A percentile compares a stretch with the other conserved stretches of the same genome.
Evolutionary conservation across 2,888 invertebrate species (phyloP).

Genomic region (Drosophila cracens): DNA sequence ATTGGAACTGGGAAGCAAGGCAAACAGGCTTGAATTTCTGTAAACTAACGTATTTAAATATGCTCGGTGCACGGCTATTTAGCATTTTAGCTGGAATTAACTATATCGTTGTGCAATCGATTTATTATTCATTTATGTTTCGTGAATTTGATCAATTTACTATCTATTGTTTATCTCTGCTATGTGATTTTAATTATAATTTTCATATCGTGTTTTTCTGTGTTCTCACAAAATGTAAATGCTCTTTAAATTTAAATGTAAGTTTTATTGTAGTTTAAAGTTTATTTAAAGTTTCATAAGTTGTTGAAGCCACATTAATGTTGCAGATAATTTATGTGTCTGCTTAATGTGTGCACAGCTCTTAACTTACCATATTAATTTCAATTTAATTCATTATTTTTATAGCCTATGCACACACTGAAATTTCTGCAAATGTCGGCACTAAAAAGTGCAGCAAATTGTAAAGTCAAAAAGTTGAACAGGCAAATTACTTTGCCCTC

Average conservation of each 20-base stretch:
- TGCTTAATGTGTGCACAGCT: background rate
- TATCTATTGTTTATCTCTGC: background rate
- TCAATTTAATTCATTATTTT: background rate
- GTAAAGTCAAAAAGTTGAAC: constrained; percentile 43
- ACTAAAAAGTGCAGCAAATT: constrained; percentile 24
- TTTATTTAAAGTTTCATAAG: background rate
- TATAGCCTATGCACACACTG: constrained; percentile 6
- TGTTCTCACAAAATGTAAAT: background rate
- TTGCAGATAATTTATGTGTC: background rate
- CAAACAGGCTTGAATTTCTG: background rate
- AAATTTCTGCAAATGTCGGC: constrained; percentile 9
- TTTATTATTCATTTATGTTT: background rate
- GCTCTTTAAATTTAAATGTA: background rate
- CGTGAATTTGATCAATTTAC: too few species aligned
- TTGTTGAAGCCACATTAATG: background rate
- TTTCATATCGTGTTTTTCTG: background rate
- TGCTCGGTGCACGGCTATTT: background rate
- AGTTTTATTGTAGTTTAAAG: background rate
- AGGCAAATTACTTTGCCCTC: constrained; percentile 44
- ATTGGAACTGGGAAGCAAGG: too few species aligned
- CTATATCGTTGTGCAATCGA: background rate
- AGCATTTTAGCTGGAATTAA: background rate
- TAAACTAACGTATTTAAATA: background rate
- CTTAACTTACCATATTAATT: background rate
- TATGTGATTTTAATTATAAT: background rate